phyloP scores from a whole-genome alignment of 2,797 vertebrate species.

The Toxotes lorentzi region DNA sequence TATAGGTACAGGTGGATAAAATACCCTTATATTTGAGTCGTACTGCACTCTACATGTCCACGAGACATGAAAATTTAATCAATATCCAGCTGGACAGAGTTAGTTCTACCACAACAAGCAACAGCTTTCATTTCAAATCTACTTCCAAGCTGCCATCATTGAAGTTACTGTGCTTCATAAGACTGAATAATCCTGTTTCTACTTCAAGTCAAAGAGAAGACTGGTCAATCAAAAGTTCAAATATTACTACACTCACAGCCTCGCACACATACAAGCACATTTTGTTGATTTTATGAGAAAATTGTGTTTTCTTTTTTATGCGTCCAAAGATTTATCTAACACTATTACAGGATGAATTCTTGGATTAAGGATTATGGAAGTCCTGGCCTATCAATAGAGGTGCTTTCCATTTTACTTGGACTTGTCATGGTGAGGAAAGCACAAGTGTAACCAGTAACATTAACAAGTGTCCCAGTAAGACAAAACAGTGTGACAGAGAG shows the following conservation, averaged over 20 bases:
- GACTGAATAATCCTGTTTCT: neutral
- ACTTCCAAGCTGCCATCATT: constrained; percentile 19
- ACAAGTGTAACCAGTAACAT: no score
- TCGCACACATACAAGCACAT: neutral
- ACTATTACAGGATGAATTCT: neutral
- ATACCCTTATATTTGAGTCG: neutral
- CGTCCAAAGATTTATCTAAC: neutral
- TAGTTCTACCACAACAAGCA: constrained; percentile 10
- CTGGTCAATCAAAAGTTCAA: neutral
- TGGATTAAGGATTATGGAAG: neutral
- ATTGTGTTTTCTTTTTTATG: neutral
- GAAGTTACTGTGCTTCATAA: constrained; percentile 5
- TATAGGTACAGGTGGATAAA: neutral
- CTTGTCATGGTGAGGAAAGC: neutral
- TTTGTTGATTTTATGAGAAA: neutral
- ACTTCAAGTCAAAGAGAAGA: neutral
- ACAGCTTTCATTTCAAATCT: constrained; percentile 24
- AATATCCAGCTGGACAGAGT: neutral
- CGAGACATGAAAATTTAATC: constrained; percentile 5
- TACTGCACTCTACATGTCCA: neutral
- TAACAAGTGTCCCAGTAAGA: no score
- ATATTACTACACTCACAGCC: neutral
- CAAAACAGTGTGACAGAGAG: no score
- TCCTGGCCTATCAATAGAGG: neutral
- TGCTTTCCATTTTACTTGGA: neutral